Percentiles rank a stretch among this genome's conserved stretches.
These are phyloP conservation scores for Hedychridium roseum DNA, from an alignment of 2,888 invertebrate species.

Conservation along the genomic window DNA sequence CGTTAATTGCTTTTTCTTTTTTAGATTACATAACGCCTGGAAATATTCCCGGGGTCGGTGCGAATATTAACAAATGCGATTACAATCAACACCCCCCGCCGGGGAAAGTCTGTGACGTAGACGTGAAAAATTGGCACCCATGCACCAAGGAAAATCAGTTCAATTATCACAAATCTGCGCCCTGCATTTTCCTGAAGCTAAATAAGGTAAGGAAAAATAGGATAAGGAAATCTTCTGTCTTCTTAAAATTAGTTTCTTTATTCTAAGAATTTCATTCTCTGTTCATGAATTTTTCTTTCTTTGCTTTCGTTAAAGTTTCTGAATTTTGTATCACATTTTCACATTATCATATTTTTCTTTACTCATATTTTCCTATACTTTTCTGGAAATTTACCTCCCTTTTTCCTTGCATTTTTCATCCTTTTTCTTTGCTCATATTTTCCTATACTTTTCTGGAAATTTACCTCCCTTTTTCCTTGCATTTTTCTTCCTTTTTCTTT, in stretches of 20 bases:
- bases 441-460: constrained; percentile 66
- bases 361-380: not conserved
- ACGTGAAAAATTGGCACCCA: constrained; percentile 80
- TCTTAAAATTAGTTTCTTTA: too few relatives aligned
- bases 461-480: too few relatives aligned
- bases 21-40: constrained; percentile 80
- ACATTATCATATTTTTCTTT: too few relatives aligned
- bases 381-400: not conserved
- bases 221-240: too few relatives aligned
- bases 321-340: too few relatives aligned
- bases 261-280: too few relatives aligned
- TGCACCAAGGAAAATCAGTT: constrained; percentile 87
- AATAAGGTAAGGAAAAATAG: constrained; percentile 89
- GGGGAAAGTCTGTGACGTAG: constrained; percentile 87
- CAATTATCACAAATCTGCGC: constrained; percentile 90
- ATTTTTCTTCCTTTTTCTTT: not conserved
- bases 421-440: not conserved
- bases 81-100: constrained; percentile 75
- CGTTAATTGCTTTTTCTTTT: too few relatives aligned
- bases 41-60: constrained; percentile 75
- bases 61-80: constrained; percentile 79
- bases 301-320: too few relatives aligned
- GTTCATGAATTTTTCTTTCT: too few relatives aligned
- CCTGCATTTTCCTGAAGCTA: constrained; percentile 93
- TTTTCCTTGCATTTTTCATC: not conserved